These are phyloP conservation scores for Cynocephalus volans DNA, from an alignment of 2,113 vertebrate species.

Conservation along the genomic window DNA sequence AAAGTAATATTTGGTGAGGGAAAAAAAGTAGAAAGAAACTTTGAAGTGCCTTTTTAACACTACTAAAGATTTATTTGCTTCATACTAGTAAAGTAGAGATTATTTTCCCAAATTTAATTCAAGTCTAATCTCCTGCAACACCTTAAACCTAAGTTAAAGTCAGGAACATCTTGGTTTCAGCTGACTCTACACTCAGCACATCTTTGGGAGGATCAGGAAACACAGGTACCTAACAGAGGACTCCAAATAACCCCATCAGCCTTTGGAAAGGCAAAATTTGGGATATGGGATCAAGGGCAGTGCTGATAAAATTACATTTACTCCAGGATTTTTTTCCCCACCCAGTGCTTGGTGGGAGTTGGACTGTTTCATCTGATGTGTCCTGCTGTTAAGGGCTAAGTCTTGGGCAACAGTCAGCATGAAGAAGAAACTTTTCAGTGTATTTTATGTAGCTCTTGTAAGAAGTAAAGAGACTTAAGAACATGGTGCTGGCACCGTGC, in stretches of 20 bases:
- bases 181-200: background rate
- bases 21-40: background rate
- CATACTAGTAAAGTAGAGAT: constrained; percentile 69
- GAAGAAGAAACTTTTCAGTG: background rate
- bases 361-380: background rate
- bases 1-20: constrained; percentile 59
- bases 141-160: constrained; percentile 53
- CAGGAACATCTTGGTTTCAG: constrained; percentile 45
- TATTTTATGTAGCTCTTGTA: background rate
- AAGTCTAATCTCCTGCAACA: constrained; percentile 69
- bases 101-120: constrained; percentile 72
- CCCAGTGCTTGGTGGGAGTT: background rate
- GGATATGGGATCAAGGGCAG: background rate
- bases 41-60: constrained; percentile 67
- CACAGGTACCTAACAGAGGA: background rate
- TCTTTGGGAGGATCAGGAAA: background rate
- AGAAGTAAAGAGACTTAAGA: background rate
- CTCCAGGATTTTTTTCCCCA: background rate
- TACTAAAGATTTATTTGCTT: constrained; percentile 71
- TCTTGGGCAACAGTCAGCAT: background rate
- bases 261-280: background rate
- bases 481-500: background rate
- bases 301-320: background rate
- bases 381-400: background rate
- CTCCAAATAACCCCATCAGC: background rate